Evolutionary conservation across 1,140 invertebrate species (phyloP).

Genomic region (Steinernema khuongi): DNA sequence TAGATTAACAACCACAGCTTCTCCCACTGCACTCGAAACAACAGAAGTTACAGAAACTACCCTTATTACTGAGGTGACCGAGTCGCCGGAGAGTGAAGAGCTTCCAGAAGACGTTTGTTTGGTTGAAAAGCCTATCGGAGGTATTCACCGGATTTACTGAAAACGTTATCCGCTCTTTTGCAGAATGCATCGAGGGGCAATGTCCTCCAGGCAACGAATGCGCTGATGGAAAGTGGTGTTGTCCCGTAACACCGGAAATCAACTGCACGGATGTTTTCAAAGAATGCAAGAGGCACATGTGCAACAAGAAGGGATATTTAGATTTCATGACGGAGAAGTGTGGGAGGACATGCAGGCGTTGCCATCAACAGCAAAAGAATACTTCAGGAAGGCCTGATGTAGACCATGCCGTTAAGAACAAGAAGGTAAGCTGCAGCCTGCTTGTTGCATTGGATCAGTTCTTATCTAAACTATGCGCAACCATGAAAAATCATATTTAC

Average conservation of each 20-base stretch:
- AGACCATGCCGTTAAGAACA: not conserved
- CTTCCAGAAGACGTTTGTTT: constrained; percentile 25
- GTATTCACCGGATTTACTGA: not conserved
- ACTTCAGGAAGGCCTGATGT: not conserved
- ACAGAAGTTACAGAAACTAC: constrained; percentile 19
- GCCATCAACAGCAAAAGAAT: constrained; percentile 16
- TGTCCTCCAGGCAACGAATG: constrained; percentile 31
- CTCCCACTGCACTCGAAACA: not conserved
- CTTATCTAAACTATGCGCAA: too few relatives aligned
- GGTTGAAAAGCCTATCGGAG: constrained; percentile 31
- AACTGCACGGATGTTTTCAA: constrained; percentile 24
- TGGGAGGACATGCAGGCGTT: constrained; percentile 25
- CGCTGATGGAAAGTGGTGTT: constrained; percentile 25
- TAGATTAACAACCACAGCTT: constrained; percentile 1
- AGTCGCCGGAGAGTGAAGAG: constrained; percentile 13
- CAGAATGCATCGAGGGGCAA: constrained; percentile 30
- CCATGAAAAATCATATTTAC: too few relatives aligned
- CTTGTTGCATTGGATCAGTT: too few relatives aligned
- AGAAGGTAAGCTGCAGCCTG: too few relatives aligned
- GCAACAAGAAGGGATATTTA: constrained; percentile 25
- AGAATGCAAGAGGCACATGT: constrained; percentile 26
- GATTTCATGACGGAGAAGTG: constrained; percentile 35
- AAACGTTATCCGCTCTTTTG: not conserved
- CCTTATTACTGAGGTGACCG: not conserved
- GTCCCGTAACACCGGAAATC: constrained; percentile 33